Conservation (phyloP, 2,888 invertebrate genomes). For the Gymnosoma rotundatum region DNA sequence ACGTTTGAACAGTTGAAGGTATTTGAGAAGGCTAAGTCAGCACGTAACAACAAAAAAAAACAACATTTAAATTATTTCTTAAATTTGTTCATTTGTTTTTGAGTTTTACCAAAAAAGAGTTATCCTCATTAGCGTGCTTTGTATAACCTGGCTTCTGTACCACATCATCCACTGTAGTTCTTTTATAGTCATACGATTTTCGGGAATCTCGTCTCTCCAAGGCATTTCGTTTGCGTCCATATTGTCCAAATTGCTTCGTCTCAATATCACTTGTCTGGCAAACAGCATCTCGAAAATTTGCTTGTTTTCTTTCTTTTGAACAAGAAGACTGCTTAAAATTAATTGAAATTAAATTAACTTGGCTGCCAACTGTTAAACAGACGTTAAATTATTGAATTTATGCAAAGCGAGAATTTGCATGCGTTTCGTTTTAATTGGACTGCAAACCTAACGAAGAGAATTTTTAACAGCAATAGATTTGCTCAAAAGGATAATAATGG, state of each 20-base stretch:
- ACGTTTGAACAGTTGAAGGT: slow-evolving; percentile 75
- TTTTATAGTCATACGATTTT: slow-evolving; percentile 77
- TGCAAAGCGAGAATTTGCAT: too few species aligned
- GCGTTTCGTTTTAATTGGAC: too few species aligned
- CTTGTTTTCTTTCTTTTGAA: slow-evolving; percentile 73
- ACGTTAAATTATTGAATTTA: background rate
- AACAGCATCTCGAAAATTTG: slow-evolving; percentile 80
- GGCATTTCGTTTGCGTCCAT: slow-evolving; percentile 73
- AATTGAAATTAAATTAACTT: slow-evolving; percentile 53
- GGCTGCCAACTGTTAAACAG: background rate
- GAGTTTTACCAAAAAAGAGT: slow-evolving; percentile 79
- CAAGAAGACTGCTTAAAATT: slow-evolving; percentile 59
- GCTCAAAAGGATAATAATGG: too few species aligned
- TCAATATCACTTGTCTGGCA: slow-evolving; percentile 81
- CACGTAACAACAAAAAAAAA: background rate
- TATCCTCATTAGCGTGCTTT: slow-evolving; percentile 79
- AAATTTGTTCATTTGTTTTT: background rate
- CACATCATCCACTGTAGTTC: slow-evolving; percentile 77
- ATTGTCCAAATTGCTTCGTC: slow-evolving; percentile 73
- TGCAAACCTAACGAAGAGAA: background rate
- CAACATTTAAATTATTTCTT: background rate
- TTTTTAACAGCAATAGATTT: background rate
- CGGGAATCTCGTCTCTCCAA: slow-evolving; percentile 72
- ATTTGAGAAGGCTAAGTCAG: slow-evolving; percentile 69
- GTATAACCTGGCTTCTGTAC: slow-evolving; percentile 72